Conservation (phyloP, 2,888 invertebrate species). For the Caenorhabditis angaria region DNA sequence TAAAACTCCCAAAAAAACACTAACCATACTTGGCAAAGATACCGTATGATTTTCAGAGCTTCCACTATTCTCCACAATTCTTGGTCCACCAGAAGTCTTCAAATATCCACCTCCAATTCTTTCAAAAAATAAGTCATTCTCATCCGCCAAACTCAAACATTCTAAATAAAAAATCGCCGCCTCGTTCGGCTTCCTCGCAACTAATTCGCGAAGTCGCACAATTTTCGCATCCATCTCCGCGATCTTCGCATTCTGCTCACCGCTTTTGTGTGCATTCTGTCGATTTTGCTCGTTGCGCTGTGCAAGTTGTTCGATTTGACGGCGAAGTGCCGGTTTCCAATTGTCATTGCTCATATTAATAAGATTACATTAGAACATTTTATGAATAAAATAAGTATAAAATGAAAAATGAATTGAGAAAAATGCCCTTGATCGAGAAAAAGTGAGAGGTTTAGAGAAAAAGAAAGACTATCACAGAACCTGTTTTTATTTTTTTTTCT, state of each 20-base stretch:
- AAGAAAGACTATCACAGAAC: no score
- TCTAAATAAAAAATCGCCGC: constrained; percentile 62
- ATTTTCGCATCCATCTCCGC: constrained; percentile 58
- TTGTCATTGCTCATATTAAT: constrained; percentile 27
- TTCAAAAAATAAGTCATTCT: constrained; percentile 57
- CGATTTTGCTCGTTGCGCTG: constrained; percentile 58
- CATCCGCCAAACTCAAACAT: constrained; percentile 60
- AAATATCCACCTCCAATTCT: constrained; percentile 6
- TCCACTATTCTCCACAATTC: background rate
- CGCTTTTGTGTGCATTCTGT: constrained; percentile 27
- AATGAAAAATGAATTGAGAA: background rate
- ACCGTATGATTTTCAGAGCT: background rate
- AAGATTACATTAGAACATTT: background rate
- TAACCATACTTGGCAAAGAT: constrained; percentile 30
- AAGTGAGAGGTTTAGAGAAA: no score
- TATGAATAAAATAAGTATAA: background rate
- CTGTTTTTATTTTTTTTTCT: no score
- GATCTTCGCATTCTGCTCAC: constrained; percentile 51
- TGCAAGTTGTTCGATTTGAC: constrained; percentile 61
- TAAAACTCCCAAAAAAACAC: constrained; percentile 2
- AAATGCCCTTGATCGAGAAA: background rate
- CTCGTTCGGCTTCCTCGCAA: constrained; percentile 50
- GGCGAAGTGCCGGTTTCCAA: constrained; percentile 59
- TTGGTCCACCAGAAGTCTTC: background rate
- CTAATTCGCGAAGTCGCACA: constrained; percentile 52